Conservation (phyloP, 2,888 invertebrate species). For the Drosophila demipolita region DNA sequence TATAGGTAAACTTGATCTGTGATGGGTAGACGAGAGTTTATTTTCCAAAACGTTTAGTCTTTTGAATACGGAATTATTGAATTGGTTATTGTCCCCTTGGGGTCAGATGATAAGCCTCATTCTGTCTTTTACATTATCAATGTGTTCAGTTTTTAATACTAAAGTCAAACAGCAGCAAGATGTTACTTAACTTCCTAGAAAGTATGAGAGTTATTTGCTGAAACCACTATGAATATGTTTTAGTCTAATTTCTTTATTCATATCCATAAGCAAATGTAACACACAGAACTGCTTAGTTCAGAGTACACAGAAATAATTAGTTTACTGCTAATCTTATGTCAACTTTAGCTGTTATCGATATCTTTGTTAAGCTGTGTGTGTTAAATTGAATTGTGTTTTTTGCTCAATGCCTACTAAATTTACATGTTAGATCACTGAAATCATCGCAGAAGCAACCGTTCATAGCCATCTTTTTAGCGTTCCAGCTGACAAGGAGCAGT, state of each 20-base stretch:
- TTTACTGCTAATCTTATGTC: neutral
- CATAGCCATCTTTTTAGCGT: constrained; percentile 6
- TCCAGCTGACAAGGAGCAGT: neutral
- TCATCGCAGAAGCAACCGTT: constrained; percentile 27
- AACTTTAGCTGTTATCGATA: neutral
- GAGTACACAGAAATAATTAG: neutral
- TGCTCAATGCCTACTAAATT: neutral
- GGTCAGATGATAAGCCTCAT: neutral
- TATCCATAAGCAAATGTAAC: neutral
- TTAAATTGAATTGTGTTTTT: neutral
- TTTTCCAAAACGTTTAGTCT: neutral
- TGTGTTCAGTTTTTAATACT: neutral
- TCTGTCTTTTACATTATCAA: neutral
- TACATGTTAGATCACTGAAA: constrained; percentile 17
- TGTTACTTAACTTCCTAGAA: constrained; percentile 32
- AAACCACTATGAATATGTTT: neutral
- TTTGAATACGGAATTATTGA: neutral
- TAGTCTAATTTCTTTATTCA: neutral
- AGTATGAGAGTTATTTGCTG: neutral
- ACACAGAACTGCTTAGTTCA: neutral
- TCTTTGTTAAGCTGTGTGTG: neutral
- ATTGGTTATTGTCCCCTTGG: neutral
- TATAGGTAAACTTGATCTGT: too few species aligned
- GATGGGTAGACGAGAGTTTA: too few species aligned
- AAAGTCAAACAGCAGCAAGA: neutral